Conservation (phyloP, 2,888 invertebrate genomes). For the Caenorhabditis virilis region DNA sequence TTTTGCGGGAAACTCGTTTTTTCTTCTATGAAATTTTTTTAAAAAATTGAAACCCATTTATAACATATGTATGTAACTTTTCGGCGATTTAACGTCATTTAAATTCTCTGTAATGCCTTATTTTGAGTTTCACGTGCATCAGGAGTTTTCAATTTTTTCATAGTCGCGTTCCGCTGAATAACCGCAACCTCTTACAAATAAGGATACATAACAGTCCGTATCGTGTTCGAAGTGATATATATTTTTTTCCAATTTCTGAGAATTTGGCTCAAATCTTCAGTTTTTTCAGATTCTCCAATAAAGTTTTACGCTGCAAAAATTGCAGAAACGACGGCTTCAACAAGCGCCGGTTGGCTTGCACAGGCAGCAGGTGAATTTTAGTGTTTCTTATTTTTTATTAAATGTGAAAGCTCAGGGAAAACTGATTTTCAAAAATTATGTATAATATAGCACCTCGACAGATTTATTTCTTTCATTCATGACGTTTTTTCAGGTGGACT, state of each 20-base stretch:
- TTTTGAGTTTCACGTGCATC: no score
- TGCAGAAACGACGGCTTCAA: background rate
- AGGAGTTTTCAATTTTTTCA: background rate
- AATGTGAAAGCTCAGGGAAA: no score
- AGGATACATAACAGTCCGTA: no score
- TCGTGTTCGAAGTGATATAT: no score
- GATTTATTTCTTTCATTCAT: no score
- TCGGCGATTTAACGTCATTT: no score
- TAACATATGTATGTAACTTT: no score
- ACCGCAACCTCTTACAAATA: background rate
- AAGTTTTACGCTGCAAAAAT: background rate
- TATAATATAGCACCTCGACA: no score
- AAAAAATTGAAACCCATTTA: background rate
- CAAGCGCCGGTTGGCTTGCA: slow-evolving; percentile 6
- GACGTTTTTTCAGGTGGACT: slow-evolving; percentile 2
- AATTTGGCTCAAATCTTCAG: background rate
- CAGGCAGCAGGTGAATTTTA: background rate
- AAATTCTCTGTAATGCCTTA: no score
- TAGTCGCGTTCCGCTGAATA: background rate
- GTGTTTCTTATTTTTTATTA: no score
- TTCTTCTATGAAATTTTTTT: background rate
- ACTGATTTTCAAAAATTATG: no score
- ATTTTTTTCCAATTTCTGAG: background rate
- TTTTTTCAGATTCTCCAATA: background rate
- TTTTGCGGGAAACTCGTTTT: no score